Conservation (phyloP, 2,888 invertebrate species). For the Lagria hirta region DNA sequence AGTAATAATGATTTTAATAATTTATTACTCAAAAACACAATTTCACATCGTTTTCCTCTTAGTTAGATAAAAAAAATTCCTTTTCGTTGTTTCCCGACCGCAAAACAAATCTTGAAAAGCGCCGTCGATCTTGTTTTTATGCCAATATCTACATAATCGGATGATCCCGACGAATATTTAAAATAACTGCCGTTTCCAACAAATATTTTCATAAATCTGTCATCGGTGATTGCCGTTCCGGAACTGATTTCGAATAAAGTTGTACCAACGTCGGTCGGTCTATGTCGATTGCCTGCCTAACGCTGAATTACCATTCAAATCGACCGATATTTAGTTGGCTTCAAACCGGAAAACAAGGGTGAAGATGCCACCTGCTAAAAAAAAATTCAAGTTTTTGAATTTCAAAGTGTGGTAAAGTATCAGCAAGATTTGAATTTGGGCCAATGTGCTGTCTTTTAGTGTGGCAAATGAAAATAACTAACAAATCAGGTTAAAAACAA, state of each 20-base stretch:
- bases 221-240: slow-evolving; percentile 54
- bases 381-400: background rate
- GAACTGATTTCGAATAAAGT: slow-evolving; percentile 45
- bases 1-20: too few relatives aligned
- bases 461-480: too few relatives aligned
- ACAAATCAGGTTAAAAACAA: too few relatives aligned
- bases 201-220: slow-evolving; percentile 58
- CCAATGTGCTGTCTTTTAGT: too few relatives aligned
- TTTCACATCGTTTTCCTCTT: too few relatives aligned
- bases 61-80: too few relatives aligned
- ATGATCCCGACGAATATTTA: slow-evolving; percentile 55
- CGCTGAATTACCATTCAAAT: slow-evolving; percentile 21
- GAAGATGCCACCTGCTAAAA: background rate
- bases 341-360: background rate
- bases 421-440: too few relatives aligned
- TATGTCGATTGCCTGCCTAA: slow-evolving; percentile 21
- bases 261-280: slow-evolving; percentile 27
- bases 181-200: slow-evolving; percentile 55
- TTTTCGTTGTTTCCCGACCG: background rate
- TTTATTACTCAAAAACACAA: too few relatives aligned
- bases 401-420: too few relatives aligned
- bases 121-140: slow-evolving; percentile 45
- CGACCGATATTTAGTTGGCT: slow-evolving; percentile 6
- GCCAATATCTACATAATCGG: slow-evolving; percentile 55
- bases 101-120: slow-evolving; percentile 34